phyloP scores from a whole-genome alignment of 1,140 invertebrate genomes.

The Plutomurus gul region DNA sequence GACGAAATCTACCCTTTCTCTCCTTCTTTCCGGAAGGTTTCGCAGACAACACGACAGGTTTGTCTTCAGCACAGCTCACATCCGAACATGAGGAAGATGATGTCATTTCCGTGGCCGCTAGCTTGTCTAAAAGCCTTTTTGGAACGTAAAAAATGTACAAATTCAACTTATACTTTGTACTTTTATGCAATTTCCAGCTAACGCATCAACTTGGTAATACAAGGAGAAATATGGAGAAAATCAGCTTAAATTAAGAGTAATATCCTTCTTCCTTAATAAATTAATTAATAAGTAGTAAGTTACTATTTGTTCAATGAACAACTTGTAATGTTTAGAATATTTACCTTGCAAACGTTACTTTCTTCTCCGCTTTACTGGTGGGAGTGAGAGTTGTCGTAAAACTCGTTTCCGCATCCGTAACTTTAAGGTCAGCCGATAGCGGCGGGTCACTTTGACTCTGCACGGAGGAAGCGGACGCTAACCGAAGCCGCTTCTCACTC shows the following conservation, averaged over 20 bases:
- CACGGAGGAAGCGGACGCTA: constrained; percentile 47
- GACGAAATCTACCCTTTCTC: constrained; percentile 49
- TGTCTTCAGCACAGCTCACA: constrained; percentile 57
- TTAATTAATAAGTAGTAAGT: too few relatives aligned
- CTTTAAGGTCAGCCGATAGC: constrained; percentile 42
- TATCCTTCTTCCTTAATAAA: too few relatives aligned
- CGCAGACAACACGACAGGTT: constrained; percentile 20
- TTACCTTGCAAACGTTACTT: constrained; percentile 74
- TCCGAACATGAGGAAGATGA: constrained; percentile 57
- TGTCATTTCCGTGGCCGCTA: constrained; percentile 69
- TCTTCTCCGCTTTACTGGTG: constrained; percentile 71
- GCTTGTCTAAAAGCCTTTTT: constrained; percentile 73
- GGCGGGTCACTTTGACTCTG: constrained; percentile 7
- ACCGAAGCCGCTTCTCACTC: constrained; percentile 61
- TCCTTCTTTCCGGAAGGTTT: constrained; percentile 47
- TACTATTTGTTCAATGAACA: too few relatives aligned
- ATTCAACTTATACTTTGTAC: too few relatives aligned
- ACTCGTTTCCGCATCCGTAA: constrained; percentile 62
- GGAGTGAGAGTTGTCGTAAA: constrained; percentile 59
- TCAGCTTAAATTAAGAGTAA: too few relatives aligned
- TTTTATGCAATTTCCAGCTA: too few relatives aligned
- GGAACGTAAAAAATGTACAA: too few relatives aligned
- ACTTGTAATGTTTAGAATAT: too few relatives aligned
- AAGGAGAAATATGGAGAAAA: too few relatives aligned
- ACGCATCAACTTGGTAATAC: too few relatives aligned